Evolutionary conservation across 2,888 invertebrate genomes (phyloP).

Genomic region (Morpho deidamia): DNA sequence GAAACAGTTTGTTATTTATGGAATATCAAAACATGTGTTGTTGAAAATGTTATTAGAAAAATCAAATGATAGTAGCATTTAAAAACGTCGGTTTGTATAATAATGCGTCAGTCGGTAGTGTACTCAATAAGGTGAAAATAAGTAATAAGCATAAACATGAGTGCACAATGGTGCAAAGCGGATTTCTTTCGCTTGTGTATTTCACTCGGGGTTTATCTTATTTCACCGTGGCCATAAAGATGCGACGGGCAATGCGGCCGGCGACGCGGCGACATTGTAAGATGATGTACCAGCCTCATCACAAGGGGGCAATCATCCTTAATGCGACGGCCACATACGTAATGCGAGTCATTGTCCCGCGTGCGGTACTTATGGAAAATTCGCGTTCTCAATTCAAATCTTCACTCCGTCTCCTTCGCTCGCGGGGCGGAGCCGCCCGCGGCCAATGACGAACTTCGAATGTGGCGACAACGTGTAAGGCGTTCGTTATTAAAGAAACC

Average conservation of each 20-base stretch:
- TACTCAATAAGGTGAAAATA: slow-evolving; percentile 67
- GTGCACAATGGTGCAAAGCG: slow-evolving; percentile 61
- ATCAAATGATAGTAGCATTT: too few relatives aligned
- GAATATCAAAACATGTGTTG: too few relatives aligned
- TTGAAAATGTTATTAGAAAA: too few relatives aligned
- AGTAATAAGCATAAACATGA: slow-evolving; percentile 73
- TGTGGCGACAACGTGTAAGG: slow-evolving; percentile 76
- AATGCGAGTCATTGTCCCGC: slow-evolving; percentile 78
- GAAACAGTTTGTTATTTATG: too few relatives aligned
- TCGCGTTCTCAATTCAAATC: slow-evolving; percentile 79
- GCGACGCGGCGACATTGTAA: slow-evolving; percentile 58
- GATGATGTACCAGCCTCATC: slow-evolving; percentile 75
- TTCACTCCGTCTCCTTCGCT: slow-evolving; percentile 73
- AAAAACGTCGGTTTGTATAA: too few relatives aligned
- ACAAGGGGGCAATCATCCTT: slow-evolving; percentile 77
- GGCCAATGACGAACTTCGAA: slow-evolving; percentile 73
- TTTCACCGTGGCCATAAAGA: slow-evolving; percentile 69
- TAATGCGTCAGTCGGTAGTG: slow-evolving; percentile 45
- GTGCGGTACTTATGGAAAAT: slow-evolving; percentile 78
- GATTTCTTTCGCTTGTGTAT: slow-evolving; percentile 72
- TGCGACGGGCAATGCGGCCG: slow-evolving; percentile 58
- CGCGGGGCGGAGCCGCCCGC: slow-evolving; percentile 75
- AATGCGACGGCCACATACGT: slow-evolving; percentile 77
- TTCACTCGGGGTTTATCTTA: slow-evolving; percentile 69
- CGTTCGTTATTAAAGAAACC: slow-evolving; percentile 78